Conservation (phyloP, 2,113 vertebrate genomes). For the Orthonyx spaldingii region DNA sequence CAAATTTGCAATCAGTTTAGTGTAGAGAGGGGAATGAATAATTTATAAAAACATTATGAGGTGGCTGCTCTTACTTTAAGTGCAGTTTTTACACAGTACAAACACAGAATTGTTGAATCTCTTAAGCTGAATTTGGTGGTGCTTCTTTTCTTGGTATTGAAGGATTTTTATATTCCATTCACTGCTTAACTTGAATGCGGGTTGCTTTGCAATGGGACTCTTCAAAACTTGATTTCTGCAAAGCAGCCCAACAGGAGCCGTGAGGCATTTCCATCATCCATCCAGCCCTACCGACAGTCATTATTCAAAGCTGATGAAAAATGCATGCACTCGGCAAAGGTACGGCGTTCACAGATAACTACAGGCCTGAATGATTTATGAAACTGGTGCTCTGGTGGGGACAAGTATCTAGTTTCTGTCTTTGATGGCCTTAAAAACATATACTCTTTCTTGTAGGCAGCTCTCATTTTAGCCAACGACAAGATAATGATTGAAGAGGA, state of each 20-base stretch:
- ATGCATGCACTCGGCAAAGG: conserved; percentile 15
- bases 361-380: conserved; percentile 62
- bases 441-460: neutral
- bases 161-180: neutral
- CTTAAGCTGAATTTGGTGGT: neutral
- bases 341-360: neutral
- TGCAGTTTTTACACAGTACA: neutral
- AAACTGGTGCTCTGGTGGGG: conserved; percentile 14
- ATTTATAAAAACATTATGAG: neutral
- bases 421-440: conserved; percentile 19
- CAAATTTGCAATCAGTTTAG: neutral
- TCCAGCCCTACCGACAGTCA: neutral
- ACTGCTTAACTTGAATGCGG: neutral
- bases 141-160: neutral
- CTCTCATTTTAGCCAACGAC: neutral
- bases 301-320: conserved; percentile 59
- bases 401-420: conserved; percentile 34
- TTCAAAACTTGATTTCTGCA: neutral
- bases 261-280: neutral
- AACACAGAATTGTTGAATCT: neutral
- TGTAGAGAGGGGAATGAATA: neutral
- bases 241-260: neutral
- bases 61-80: neutral
- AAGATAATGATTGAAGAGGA: neutral
- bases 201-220: neutral